Conservation (phyloP, 2,797 vertebrate species). For the Taeniopygia guttata region DNA sequence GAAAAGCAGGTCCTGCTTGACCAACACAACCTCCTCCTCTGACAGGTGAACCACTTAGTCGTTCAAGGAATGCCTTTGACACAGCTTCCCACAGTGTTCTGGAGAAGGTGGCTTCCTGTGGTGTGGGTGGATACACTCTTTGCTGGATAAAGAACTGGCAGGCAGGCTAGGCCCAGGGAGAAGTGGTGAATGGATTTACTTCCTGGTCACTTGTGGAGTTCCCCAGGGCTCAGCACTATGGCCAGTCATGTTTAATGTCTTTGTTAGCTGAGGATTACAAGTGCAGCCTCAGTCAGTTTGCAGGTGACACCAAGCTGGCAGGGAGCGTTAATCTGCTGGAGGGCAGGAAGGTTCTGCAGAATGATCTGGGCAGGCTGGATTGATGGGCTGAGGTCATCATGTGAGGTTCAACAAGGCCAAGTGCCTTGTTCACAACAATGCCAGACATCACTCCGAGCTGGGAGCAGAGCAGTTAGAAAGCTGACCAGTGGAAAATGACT, state of each 20-base stretch:
- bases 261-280: not conserved
- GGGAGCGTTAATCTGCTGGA: not conserved
- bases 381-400: fast-evolving
- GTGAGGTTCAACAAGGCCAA: not conserved
- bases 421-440: not conserved
- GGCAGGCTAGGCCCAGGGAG: not conserved
- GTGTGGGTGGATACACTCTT: not conserved
- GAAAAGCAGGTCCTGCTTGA: not conserved
- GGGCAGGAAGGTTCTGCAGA: not conserved
- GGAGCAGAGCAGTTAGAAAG: not conserved
- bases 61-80: not conserved
- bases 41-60: too few species aligned
- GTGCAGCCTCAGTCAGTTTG: not conserved
- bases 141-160: not conserved
- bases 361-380: not conserved
- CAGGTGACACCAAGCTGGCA: fast-evolving
- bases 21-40: not conserved
- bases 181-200: not conserved
- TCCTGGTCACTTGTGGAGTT: not conserved
- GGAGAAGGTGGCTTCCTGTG: not conserved
- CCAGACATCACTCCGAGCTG: not conserved
- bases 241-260: not conserved
- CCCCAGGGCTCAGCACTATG: too few species aligned
- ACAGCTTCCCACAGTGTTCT: not conserved
- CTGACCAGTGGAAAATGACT: not conserved